Evolutionary conservation across 2,113 vertebrate species (phyloP).

Genomic region (Ptyas mucosa): DNA sequence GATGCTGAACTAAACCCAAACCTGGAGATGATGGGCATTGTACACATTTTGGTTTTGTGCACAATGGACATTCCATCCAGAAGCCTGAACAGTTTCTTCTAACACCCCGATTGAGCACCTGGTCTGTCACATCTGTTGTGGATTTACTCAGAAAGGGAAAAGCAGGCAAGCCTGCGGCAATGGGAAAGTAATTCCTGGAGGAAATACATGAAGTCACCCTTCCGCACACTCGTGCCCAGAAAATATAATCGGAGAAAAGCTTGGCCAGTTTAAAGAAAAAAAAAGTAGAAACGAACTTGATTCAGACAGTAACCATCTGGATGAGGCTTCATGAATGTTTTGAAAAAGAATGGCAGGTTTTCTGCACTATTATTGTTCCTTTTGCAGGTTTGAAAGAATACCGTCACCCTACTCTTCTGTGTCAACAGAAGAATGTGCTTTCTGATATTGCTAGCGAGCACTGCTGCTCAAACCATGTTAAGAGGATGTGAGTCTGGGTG

Average conservation of each 20-base stretch:
- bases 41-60: neutral
- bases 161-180: neutral
- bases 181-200: neutral
- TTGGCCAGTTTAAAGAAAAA: neutral
- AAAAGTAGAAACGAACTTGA: neutral
- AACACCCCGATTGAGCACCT: neutral
- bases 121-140: neutral
- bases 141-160: neutral
- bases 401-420: neutral
- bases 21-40: neutral
- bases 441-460: constrained; percentile 58
- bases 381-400: neutral
- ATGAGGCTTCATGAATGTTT: neutral
- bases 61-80: neutral
- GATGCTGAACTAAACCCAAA: neutral
- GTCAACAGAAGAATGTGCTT: neutral
- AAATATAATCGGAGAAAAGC: neutral
- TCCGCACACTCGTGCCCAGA: neutral
- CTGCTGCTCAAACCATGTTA: constrained; percentile 49
- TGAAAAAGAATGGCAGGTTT: neutral
- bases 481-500: constrained; percentile 88
- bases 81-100: neutral
- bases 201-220: neutral
- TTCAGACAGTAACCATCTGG: neutral
- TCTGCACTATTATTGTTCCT: neutral